Evolutionary conservation across 2,888 invertebrate species (phyloP).

Genomic region (Dastarcus helophoroides): DNA sequence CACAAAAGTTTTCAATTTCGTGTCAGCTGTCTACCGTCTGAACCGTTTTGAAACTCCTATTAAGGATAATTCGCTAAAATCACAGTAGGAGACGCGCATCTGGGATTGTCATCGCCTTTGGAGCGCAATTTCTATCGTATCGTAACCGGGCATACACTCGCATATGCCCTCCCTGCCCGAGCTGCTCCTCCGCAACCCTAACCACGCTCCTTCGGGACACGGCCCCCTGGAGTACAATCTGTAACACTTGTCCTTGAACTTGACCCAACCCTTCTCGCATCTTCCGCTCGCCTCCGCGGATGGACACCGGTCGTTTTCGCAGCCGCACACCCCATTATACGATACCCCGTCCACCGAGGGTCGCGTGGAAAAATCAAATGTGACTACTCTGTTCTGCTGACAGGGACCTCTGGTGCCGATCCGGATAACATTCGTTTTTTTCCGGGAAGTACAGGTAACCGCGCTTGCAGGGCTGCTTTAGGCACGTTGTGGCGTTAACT

Average conservation of each 20-base stretch:
- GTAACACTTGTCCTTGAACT: constrained; percentile 59
- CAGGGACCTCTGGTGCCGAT: constrained; percentile 72
- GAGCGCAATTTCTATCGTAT: constrained; percentile 32
- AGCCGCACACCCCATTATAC: constrained; percentile 72
- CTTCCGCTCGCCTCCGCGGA: constrained; percentile 16
- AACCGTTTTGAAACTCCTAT: constrained; percentile 35
- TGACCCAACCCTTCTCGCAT: constrained; percentile 44
- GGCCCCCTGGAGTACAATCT: constrained; percentile 69
- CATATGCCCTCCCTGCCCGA: constrained; percentile 27
- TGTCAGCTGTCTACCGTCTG: no score
- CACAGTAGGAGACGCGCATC: constrained; percentile 52
- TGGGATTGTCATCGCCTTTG: constrained; percentile 29
- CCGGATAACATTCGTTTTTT: constrained; percentile 61
- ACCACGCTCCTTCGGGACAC: constrained; percentile 59
- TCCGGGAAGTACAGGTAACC: constrained; percentile 65
- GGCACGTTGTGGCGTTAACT: constrained; percentile 54
- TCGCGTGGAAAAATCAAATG: constrained; percentile 68
- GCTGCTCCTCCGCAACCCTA: constrained; percentile 44
- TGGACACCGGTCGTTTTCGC: constrained; percentile 34
- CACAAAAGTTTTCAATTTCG: constrained; percentile 2
- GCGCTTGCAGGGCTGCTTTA: constrained; percentile 58
- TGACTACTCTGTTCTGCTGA: constrained; percentile 56
- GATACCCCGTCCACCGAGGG: constrained; percentile 72
- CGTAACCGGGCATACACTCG: constrained; percentile 61
- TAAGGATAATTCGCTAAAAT: constrained; percentile 54